Evolutionary conservation across 2,888 invertebrate genomes (phyloP), one percentile per base, ranked within the genome.

Genomic region (Sphaeridia pumilis): DNA sequence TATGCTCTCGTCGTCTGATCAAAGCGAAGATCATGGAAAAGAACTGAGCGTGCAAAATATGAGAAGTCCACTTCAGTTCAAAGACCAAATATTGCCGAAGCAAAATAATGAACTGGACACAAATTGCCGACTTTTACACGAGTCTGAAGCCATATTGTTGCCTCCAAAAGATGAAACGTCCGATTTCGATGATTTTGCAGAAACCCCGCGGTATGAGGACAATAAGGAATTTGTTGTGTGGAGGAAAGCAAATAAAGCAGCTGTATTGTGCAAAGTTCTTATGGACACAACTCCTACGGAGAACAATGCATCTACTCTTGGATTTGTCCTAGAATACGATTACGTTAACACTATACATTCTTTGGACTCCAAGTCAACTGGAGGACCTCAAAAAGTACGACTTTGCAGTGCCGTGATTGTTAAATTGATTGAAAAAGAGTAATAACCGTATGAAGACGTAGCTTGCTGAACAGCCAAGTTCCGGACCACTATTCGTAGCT

Each of bases 121-220:
- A 7, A 65, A 64, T 35, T 61, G 60, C 43, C 44, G 53, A n/a
- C 34, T 81, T 53, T 80, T 82, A 0, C 51, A 65, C 5, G 64
- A 66, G 7, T 74, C 73, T 21, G 74, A 74, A 53, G 71, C 75
- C 49, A 75, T 87, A 57, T 73, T 81, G 59, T 72, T 95, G 49
- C 83, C 87, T 58, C 84, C 85, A 55, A 77, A 88, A 47, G 93
- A 95, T 72, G 94, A 94, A 74, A 84, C 93, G 28, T 88, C 92
- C 2, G 92, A 94, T 71, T 92, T 88, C 70, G 93, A 93, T 71
- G 92, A 92, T 69, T 73, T 76, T 35, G 75, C 74, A 22, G 86
- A 86, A 65, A 78, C 79, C 2, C 79, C 81, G 58, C 78, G 77
- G 49, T 84, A 83, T 64, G 82, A 86, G 57, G 85, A 88, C 72